A percentile compares a stretch with the other conserved stretches of the same genome.
Conservation (phyloP, 2,888 invertebrate genomes). For the Eurytoma adleriae region DNA sequence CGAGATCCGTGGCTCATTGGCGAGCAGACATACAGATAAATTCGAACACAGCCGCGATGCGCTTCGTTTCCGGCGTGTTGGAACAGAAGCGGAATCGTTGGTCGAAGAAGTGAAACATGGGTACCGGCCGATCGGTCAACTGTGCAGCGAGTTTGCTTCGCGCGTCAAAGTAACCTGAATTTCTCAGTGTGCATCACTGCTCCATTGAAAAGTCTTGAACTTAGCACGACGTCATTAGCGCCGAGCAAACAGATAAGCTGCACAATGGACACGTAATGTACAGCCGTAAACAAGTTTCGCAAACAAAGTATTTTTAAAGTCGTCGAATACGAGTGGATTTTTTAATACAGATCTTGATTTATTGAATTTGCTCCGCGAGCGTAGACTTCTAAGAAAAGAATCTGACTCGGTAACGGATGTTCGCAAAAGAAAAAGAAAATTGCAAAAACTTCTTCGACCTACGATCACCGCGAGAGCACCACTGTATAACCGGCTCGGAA, state of each 20-base stretch:
- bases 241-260: too few species aligned
- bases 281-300: too few species aligned
- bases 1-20: slow-evolving; percentile 71
- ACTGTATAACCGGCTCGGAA: slow-evolving; percentile 24
- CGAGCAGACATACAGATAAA: slow-evolving; percentile 58
- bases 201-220: too few species aligned
- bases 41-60: slow-evolving; percentile 12
- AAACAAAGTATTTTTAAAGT: too few species aligned
- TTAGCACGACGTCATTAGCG: too few species aligned
- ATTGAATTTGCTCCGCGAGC: too few species aligned
- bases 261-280: too few species aligned
- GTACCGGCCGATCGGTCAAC: not conserved
- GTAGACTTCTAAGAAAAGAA: not conserved
- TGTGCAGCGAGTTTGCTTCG: too few species aligned
- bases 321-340: too few species aligned
- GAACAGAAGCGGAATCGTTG: slow-evolving; percentile 5
- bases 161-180: too few species aligned
- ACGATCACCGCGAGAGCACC: slow-evolving; percentile 34
- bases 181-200: too few species aligned
- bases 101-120: slow-evolving; percentile 25
- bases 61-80: not conserved
- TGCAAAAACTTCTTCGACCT: not conserved
- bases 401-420: not conserved
- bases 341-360: too few species aligned
- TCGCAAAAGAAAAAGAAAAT: not conserved